Evolutionary conservation across 2,113 vertebrate genomes (phyloP), one percentile per base, ranked within the genome.

Genomic region (Labrus mixtus): DNA sequence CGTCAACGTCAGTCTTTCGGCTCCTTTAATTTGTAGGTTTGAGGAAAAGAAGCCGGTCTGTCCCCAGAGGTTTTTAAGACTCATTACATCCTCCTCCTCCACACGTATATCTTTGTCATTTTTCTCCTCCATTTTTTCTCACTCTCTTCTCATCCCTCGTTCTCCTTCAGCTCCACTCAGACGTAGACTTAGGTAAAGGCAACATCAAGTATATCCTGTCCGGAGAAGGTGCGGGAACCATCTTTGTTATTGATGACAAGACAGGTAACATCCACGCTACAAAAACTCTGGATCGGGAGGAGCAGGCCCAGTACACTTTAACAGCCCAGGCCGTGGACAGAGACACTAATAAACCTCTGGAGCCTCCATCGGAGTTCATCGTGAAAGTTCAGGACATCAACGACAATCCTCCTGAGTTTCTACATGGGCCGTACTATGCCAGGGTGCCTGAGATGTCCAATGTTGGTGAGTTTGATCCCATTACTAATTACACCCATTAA

Each of bases 361-460:
- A 99, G 84, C 98, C 98, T 0, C 98, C 98, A 0, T 99, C 98
- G 0, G 96, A 99, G 89, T 99, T 99, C 91, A 99, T 99, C 12
- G 98, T 99, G 72, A 99, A 99, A 92, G 98, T 99, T 81, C 98
- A 99, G 89, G 98, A 99, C 90, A 99, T 99, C 89, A 99, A 99
- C 36, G 98, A 99, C 91, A 99, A 99, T 89, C 97, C 97, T 0
- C 98, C 98, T 0, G 97, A 98, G 90, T 99, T 99, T 77, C 94
- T 98, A 10, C 96, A 97, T 0, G 97, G 98, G 62, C 98, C 96
- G 36, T 99, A 99, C 83, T 97, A 98, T 1, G 98, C 97, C 81
- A 95, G 95, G 61, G 98, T 99, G 86, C 97, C 97, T 0, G 98
- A 99, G 94, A 97, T 98, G 95, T 98, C 98, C 81, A 99, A 98